These are phyloP conservation scores for Dyspetes luteomarginatus DNA, from an alignment of 2,888 invertebrate species.

Conservation along the genomic window DNA sequence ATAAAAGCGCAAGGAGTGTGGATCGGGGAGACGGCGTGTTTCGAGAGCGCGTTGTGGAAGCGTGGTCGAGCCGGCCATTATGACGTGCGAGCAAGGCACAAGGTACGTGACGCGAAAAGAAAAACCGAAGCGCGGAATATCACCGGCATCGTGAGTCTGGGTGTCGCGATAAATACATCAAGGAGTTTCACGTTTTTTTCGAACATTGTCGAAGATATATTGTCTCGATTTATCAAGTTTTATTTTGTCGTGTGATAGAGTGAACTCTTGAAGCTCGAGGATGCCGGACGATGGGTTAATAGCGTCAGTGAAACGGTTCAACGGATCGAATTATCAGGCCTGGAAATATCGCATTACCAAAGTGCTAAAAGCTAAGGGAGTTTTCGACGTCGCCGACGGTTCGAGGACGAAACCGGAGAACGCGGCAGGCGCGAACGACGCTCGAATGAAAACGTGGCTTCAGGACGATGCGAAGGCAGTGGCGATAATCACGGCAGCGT, in stretches of 20 bases:
- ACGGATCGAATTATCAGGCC: slow-evolving; percentile 45
- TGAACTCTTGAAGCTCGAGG: slow-evolving; percentile 18
- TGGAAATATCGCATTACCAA: slow-evolving; percentile 35
- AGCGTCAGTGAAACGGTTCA: slow-evolving; percentile 37
- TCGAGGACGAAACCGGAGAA: slow-evolving; percentile 34
- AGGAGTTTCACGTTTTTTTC: not conserved
- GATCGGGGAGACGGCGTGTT: slow-evolving; percentile 10
- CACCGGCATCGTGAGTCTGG: slow-evolving; percentile 25
- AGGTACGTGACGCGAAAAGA: slow-evolving; percentile 20
- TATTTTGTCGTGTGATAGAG: not conserved
- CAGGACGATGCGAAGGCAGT: slow-evolving; percentile 49
- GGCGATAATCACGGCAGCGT: slow-evolving; percentile 47
- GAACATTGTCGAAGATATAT: slow-evolving; percentile 10
- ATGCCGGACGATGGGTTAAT: slow-evolving; percentile 44
- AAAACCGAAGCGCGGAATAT: slow-evolving; percentile 11
- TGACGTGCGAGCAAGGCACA: slow-evolving; percentile 36
- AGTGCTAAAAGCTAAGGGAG: slow-evolving; percentile 34
- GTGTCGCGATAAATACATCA: slow-evolving; percentile 3
- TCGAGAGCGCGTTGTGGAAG: slow-evolving; percentile 24
- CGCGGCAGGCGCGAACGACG: slow-evolving; percentile 20
- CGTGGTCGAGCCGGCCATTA: slow-evolving; percentile 41
- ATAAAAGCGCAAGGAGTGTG: slow-evolving; percentile 12
- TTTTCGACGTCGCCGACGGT: slow-evolving; percentile 51
- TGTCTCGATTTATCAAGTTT: not conserved
- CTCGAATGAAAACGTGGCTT: slow-evolving; percentile 27